Evolutionary conservation across 2,797 vertebrate species (phyloP).

Genomic region (Microctenopoma stevenorrisi): DNA sequence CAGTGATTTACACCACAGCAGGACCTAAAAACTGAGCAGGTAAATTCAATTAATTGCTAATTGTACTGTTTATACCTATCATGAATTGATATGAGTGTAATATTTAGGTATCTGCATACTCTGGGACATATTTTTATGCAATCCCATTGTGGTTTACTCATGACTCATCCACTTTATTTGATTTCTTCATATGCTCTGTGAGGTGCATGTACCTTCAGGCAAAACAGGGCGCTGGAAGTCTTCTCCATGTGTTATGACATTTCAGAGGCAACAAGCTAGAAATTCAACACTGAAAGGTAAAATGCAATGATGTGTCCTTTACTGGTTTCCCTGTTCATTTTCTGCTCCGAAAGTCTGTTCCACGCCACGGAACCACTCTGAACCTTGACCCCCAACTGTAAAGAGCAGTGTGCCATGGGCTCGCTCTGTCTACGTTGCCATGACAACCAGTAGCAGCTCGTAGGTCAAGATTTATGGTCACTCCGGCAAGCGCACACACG

Average conservation of each 20-base stretch:
- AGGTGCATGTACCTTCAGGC: conserved; percentile 28
- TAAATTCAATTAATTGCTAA: background rate
- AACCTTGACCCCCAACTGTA: conserved; percentile 64
- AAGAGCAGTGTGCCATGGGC: conserved; percentile 47
- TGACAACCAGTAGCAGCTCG: conserved; percentile 55
- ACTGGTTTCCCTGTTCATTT: conserved; percentile 64
- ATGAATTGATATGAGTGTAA: background rate
- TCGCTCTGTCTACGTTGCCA: conserved; percentile 46
- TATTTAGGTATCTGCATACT: conserved; percentile 1
- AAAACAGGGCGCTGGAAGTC: background rate
- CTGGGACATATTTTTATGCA: background rate
- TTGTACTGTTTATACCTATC: background rate
- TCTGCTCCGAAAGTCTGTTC: conserved; percentile 46
- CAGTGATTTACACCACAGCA: background rate
- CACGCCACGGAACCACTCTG: conserved; percentile 49
- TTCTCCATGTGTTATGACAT: conserved; percentile 46
- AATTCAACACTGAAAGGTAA: conserved; percentile 54
- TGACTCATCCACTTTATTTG: conserved; percentile 11
- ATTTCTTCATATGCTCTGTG: conserved; percentile 3
- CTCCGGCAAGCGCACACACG: conserved; percentile 33
- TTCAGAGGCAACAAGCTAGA: conserved; percentile 38
- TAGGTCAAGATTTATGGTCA: conserved; percentile 66
- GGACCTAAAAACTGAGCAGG: background rate
- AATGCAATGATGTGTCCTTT: conserved; percentile 49
- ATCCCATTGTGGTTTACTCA: background rate